phyloP scores from a whole-genome alignment of 2,113 vertebrate species.

The Stigmatopora argus region DNA sequence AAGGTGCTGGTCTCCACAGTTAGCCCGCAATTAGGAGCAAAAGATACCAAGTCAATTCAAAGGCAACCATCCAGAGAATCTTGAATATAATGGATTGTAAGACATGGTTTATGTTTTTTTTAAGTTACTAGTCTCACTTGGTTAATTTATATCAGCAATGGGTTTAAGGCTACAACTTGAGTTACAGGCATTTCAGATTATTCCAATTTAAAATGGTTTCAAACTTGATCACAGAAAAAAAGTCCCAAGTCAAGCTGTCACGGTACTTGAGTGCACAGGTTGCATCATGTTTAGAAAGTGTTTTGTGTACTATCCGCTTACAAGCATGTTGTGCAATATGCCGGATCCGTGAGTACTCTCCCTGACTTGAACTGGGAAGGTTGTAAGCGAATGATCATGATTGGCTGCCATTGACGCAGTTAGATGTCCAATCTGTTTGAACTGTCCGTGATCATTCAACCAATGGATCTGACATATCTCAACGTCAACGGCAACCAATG shows the following conservation, averaged over 20 bases:
- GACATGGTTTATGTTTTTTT: background rate
- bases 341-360: background rate
- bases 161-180: background rate
- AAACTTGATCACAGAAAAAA: background rate
- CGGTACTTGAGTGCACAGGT: background rate
- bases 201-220: background rate
- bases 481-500: too few species aligned
- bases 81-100: background rate
- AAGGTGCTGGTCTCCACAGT: background rate
- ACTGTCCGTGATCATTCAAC: too few species aligned
- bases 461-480: too few species aligned
- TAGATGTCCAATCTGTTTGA: too few species aligned
- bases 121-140: too few species aligned
- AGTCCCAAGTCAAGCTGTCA: background rate
- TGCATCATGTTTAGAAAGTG: background rate
- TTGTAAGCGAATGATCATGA: too few species aligned
- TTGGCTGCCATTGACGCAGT: too few species aligned
- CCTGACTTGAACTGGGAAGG: too few species aligned
- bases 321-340: background rate
- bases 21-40: conserved; percentile 1
- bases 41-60: background rate
- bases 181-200: background rate
- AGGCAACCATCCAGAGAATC: background rate
- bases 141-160: too few species aligned
- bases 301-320: background rate